Evolutionary conservation across 1,140 invertebrate species (phyloP), one percentile per base, ranked within the genome.

Genomic region (Steinernema khuongi): DNA sequence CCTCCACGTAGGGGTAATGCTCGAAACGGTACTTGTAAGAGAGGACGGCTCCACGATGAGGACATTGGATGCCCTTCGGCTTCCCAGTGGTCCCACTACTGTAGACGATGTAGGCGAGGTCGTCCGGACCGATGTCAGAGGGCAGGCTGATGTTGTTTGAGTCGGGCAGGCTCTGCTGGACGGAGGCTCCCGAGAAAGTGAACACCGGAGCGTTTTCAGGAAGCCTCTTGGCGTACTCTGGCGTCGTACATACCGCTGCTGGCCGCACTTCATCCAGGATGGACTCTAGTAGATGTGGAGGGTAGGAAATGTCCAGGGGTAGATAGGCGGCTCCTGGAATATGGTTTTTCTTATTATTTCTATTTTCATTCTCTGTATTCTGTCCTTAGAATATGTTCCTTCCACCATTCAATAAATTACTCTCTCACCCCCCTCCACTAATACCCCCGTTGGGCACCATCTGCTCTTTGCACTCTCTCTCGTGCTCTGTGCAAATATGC

Each of bases 21-120:
- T 79, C 67, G 75, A 87, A 85, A 30, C 87, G 80, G 74, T 80
- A 85, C 68, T 83, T 79, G 74, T 87, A 88, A 1, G 86, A 87
- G 50, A 87, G 85, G n/a, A 88, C 86, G 19, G 87, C 83, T 0
- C 87, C 87, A 50, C 87, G 70, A 70, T 88, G 87, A 1, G 87
- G 87, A 77, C 87, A 87, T 76, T 81, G 80, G n/a, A 88, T 87
- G 7, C 87, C 88, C 86, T 89, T 89, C 17, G 88, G 88, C 80
- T 87, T 87, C 28, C 88, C 88, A n/a, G 88, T 89, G 4, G 88
- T 89, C 1, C 88, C 88, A 14, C 88, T 88, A 0, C 74, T 78
- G 31, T 82, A 80, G 31, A 80, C 87, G 26, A 86, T 83, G 79
- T 88, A 88, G 2, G 88, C 88, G 43, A 88, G 78, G 81, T 86